A percentile compares a stretch with the other conserved stretches of the same genome.
Conservation (phyloP, 2,888 invertebrate species). For the Nyleta sp. region DNA sequence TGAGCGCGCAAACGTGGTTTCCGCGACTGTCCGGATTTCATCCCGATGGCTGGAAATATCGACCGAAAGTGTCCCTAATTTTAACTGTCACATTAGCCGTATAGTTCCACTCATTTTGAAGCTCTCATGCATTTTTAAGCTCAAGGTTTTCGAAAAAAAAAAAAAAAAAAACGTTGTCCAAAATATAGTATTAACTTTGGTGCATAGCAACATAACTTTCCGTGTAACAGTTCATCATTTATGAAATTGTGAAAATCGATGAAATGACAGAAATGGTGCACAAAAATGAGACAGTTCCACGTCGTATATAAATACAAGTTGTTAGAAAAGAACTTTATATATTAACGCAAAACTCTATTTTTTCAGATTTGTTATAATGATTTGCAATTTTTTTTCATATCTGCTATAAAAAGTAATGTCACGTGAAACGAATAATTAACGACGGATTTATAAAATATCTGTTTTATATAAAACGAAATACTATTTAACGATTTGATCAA, state of each 20-base stretch:
- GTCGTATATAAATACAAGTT: background rate
- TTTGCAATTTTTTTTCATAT: too few species aligned
- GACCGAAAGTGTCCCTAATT: conserved; percentile 46
- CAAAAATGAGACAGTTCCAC: background rate
- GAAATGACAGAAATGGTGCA: background rate
- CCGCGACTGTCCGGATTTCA: conserved; percentile 35
- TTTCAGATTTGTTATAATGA: too few species aligned
- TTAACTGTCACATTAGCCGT: conserved; percentile 24
- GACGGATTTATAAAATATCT: background rate
- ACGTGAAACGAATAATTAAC: too few species aligned
- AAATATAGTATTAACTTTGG: conserved; percentile 1
- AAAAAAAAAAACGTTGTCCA: background rate
- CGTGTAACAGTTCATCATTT: background rate
- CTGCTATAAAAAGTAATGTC: too few species aligned
- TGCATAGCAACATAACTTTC: background rate
- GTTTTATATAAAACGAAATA: too few species aligned
- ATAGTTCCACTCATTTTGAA: background rate
- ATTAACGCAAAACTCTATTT: too few species aligned
- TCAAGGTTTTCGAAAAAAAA: too few species aligned
- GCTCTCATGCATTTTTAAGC: conserved; percentile 14
- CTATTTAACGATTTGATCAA: conserved; percentile 20
- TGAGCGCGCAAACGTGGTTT: conserved; percentile 32
- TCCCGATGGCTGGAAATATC: conserved; percentile 26
- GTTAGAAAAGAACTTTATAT: background rate
- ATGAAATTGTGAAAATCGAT: conserved; percentile 7